Conservation (phyloP, 2,888 invertebrate species). For the Drosophila leonis region DNA sequence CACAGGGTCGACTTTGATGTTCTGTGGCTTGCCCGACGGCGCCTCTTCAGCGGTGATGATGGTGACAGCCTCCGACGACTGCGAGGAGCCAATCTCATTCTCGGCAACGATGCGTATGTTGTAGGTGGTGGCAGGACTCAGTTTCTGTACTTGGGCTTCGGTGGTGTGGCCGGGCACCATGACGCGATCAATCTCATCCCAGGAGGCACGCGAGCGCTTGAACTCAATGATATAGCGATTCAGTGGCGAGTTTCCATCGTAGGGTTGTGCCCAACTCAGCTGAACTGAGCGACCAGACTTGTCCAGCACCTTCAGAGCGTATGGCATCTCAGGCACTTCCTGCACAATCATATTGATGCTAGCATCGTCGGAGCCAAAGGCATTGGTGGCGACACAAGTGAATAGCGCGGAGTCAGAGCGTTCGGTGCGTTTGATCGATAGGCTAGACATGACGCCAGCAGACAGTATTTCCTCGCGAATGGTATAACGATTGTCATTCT, state of each 20-base stretch:
- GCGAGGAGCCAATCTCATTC: slow-evolving; percentile 96
- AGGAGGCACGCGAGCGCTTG: slow-evolving; percentile 93
- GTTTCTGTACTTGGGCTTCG: slow-evolving; percentile 94
- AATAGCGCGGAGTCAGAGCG: slow-evolving; percentile 95
- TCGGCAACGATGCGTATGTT: slow-evolving; percentile 96
- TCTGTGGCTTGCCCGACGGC: slow-evolving; percentile 93
- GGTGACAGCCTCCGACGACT: slow-evolving; percentile 95
- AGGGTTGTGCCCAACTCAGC: slow-evolving; percentile 96
- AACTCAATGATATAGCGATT: slow-evolving; percentile 96
- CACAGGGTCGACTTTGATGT: slow-evolving; percentile 93
- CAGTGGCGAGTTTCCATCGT: slow-evolving; percentile 95
- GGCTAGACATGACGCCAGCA: slow-evolving; percentile 94
- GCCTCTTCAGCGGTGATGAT: slow-evolving; percentile 98
- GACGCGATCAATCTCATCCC: slow-evolving; percentile 95
- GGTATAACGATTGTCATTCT: slow-evolving; percentile 94
- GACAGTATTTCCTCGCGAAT: slow-evolving; percentile 94
- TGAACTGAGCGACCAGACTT: slow-evolving; percentile 96
- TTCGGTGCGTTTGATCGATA: slow-evolving; percentile 95
- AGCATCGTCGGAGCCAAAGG: slow-evolving; percentile 97
- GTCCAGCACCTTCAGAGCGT: slow-evolving; percentile 94
- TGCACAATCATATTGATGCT: slow-evolving; percentile 98
- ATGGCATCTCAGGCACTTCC: slow-evolving; percentile 93
- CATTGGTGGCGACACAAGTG: slow-evolving; percentile 96
- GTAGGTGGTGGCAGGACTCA: slow-evolving; percentile 96
- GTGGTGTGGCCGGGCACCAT: slow-evolving; percentile 95